phyloP scores from a whole-genome alignment of 1,140 invertebrate species.

The Scaptomyza hsui region DNA sequence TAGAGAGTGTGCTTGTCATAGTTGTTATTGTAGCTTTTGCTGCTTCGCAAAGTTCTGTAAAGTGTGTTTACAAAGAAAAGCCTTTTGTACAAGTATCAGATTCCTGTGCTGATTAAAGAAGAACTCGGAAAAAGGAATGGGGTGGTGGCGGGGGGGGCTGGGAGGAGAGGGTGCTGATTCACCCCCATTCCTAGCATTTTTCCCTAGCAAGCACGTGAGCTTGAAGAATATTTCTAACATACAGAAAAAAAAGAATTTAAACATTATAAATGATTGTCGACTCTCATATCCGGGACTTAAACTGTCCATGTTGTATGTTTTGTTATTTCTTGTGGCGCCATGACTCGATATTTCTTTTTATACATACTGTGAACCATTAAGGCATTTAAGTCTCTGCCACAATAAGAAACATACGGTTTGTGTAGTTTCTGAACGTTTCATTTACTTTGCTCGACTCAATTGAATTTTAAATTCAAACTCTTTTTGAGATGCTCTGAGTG shows the following conservation, averaged over 20 bases:
- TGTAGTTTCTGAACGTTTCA: slow-evolving; percentile 72
- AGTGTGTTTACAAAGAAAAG: slow-evolving; percentile 81
- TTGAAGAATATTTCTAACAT: slow-evolving; percentile 67
- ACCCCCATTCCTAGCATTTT: slow-evolving; percentile 14
- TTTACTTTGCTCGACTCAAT: slow-evolving; percentile 71
- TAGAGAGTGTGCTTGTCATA: slow-evolving; percentile 39
- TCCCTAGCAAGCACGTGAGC: slow-evolving; percentile 22
- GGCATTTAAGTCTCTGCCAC: slow-evolving; percentile 55
- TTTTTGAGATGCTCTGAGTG: slow-evolving; percentile 58
- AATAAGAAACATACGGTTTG: slow-evolving; percentile 32
- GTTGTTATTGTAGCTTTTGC: slow-evolving; percentile 45
- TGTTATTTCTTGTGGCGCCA: slow-evolving; percentile 64
- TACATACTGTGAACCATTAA: slow-evolving; percentile 58
- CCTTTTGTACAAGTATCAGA: slow-evolving; percentile 81
- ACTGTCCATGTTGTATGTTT: neutral
- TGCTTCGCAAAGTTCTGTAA: slow-evolving; percentile 70
- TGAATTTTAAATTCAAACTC: slow-evolving; percentile 81
- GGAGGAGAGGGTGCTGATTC: neutral
- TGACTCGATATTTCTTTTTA: slow-evolving; percentile 58
- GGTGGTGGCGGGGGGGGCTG: neutral
- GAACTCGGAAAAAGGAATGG: slow-evolving; percentile 21
- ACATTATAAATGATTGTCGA: slow-evolving; percentile 77
- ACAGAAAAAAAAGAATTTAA: slow-evolving; percentile 53
- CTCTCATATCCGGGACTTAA: slow-evolving; percentile 61
- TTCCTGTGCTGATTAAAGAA: slow-evolving; percentile 80